Percentiles rank a stretch among this genome's conserved stretches.
phyloP scores from a whole-genome alignment of 23 tunicate species.

The Halocynthia roretzi region DNA sequence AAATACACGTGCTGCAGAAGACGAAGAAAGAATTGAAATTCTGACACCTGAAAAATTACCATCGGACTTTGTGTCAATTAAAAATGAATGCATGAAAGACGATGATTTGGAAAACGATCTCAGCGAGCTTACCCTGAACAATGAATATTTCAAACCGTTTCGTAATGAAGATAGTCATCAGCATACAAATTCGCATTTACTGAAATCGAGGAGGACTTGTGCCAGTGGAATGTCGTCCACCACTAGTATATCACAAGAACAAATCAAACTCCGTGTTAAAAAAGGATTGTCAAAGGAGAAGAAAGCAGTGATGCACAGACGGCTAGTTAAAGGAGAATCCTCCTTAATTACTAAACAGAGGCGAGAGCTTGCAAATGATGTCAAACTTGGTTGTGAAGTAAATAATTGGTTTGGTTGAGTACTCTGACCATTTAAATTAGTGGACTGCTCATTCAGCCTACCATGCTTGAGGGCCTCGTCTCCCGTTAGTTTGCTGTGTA shows the following conservation, averaged over 20 bases:
- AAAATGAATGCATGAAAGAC: not conserved
- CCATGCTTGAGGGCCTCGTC: too few species aligned
- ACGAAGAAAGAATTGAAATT: not conserved
- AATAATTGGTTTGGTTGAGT: constrained; percentile 15
- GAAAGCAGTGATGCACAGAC: constrained; percentile 32
- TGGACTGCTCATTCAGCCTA: too few species aligned
- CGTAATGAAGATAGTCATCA: constrained; percentile 20
- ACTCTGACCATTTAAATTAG: too few species aligned
- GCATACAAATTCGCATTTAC: constrained; percentile 9
- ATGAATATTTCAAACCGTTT: constrained; percentile 45
- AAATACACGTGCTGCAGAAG: constrained; percentile 1
- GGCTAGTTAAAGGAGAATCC: constrained; percentile 77
- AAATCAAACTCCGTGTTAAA: constrained; percentile 52
- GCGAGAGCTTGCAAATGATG: constrained; percentile 40
- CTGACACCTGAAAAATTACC: too few species aligned
- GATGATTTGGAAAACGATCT: not conserved
- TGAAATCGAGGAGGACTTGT: constrained; percentile 1
- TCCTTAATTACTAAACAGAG: constrained; percentile 61
- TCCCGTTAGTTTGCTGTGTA: too few species aligned
- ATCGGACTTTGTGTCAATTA: too few species aligned
- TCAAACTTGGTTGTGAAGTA: constrained; percentile 25
- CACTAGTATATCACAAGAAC: constrained; percentile 52
- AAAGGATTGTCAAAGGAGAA: constrained; percentile 44
- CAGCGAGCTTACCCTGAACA: constrained; percentile 24
- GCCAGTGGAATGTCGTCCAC: constrained; percentile 28